A percentile compares a stretch with the other conserved stretches of the same genome.
Evolutionary conservation across 1,140 invertebrate genomes (phyloP).

Genomic region (Drosophila lini): DNA sequence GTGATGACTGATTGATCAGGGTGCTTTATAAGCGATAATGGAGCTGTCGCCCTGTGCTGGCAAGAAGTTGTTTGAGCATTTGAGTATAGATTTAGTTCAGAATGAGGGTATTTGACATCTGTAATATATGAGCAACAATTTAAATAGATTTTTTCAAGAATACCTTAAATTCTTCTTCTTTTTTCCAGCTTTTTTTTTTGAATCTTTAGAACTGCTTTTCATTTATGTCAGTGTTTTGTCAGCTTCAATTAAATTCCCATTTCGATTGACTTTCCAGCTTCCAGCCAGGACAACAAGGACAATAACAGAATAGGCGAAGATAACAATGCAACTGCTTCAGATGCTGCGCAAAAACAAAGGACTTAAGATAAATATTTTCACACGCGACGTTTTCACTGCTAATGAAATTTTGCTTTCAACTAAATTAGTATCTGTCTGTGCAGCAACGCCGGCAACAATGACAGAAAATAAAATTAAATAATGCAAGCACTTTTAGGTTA

Average conservation of each 20-base stretch:
- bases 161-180: too few species aligned
- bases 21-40: constrained; percentile 49
- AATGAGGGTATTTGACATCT: neutral
- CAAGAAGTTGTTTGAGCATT: neutral
- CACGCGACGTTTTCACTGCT: constrained; percentile 77
- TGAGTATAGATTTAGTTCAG: neutral
- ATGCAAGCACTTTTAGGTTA: constrained; percentile 82
- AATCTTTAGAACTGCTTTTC: neutral
- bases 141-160: neutral
- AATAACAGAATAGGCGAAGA: constrained; percentile 23
- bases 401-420: constrained; percentile 80
- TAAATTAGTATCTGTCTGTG: constrained; percentile 68
- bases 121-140: neutral
- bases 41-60: constrained; percentile 3
- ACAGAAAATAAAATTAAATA: constrained; percentile 80
- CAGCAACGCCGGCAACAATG: constrained; percentile 36
- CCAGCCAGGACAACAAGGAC: neutral
- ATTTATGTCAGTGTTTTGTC: constrained; percentile 7
- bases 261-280: constrained; percentile 24
- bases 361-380: constrained; percentile 78
- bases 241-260: constrained; percentile 24
- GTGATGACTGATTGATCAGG: constrained; percentile 42
- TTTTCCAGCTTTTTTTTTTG: too few species aligned
- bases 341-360: constrained; percentile 63
- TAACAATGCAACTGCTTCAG: constrained; percentile 33